Evolutionary conservation across 2,888 invertebrate species (phyloP), one percentile per base, ranked within the genome.

Genomic region (Drosophila diplacantha): DNA sequence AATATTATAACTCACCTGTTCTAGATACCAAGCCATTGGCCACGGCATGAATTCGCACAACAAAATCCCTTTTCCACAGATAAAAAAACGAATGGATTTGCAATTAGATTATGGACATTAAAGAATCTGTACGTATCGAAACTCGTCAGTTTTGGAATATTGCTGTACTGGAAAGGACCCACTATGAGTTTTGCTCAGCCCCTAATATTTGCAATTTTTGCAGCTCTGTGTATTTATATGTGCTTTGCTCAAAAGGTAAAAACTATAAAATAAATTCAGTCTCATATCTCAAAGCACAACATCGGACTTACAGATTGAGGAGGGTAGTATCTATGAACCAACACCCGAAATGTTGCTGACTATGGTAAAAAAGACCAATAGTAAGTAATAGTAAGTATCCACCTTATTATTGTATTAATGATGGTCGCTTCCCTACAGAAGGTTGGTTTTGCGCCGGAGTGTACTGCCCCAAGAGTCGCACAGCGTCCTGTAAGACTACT

Each of bases 391-490:
- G 9, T 12, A 8, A n/a, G 5, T n/a, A 6, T n/a, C 12, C 24
- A 18, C 26, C 8, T 34, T 2, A 6, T 7, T 12, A 11, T 3
- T 11, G 4, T 8, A 12, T 20, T 26, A 26, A 26, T 2, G 1
- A 20, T n/a, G 2, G 5, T 4, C 12, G 9, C 12, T 34, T 22
- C n/a, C 8, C 44, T 39, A 5, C 16, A 74, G 75, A 47, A 9
- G 39, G 46, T 38, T 71, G 65, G 59, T 3, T 34, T 14, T 75
- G 75, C 37, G 72, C 54, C 43, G 43, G 41, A 9, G 57, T 68
- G 6, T 16, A 26, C 5, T 75, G 74, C 51, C 73, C 74, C 2
- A 8, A 5, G 3, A 22, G 22, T 3, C 26, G 44, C 3, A 63
- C 63, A 5, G 8, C 18, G 3, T 34, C 29, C 26, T 63, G 63